Evolutionary conservation across 2,797 vertebrate genomes (phyloP), one percentile per base, ranked within the genome.

Genomic region (Neolamprologus multifasciatus): DNA sequence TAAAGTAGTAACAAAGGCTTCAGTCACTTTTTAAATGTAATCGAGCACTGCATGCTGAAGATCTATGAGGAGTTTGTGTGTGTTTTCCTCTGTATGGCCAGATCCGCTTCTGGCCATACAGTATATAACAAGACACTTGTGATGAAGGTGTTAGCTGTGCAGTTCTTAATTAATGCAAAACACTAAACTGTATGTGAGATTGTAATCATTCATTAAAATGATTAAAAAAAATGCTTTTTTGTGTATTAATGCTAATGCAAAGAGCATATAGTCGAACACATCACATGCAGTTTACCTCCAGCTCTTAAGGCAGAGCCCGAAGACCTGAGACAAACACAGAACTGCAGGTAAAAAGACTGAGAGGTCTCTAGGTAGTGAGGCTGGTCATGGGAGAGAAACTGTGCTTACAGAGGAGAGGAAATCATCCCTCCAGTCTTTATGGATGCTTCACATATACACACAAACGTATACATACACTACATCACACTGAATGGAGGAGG

Each of bases 321-420:
- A n/a, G 36, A 33, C 10, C 29, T 26, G 43, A 79, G 77, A 77
- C 43, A 83, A 51, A 71, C 33, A 77, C 14, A 82, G 14, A 84
- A 45, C 17, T 16, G 64, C 67, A 87, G 84, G 89, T 86, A 83
- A 77, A 57, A 13, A 90, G 87, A 91, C 81, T 4, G 85, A 88
- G 9, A 50, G 59, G 82, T 94, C 90, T 89, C 91, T 86, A 91
- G 90, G 91, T 92, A 85, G 84, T 85, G 59, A 88, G 90, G 80
- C 69, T 57, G 90, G 94, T 95, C 94, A 95, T 95, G 95, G 95
- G 95, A 95, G 95, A 95, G 87, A 91, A 89, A 51, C 43, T 80
- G 82, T 91, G 93, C 90, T 95, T 93, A 92, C 3, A 81, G 88
- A 92, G 55, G 40, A 90, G 84, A 89, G 89, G 89, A 94, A 94